These are phyloP conservation scores for Conger conger DNA, from an alignment of 2,113 vertebrate species.

Conservation along the genomic window DNA sequence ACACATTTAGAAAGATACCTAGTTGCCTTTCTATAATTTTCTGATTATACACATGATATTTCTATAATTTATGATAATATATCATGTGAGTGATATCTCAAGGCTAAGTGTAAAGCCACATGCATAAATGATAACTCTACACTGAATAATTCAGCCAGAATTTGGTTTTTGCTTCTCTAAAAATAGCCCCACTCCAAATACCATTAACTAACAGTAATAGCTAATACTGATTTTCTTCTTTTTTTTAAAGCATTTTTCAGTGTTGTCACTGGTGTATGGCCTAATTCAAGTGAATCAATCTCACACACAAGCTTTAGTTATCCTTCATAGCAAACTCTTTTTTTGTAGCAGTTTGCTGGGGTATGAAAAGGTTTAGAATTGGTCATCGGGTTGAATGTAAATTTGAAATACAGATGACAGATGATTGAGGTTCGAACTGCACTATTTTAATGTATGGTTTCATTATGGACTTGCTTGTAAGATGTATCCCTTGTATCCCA, in stretches of 20 bases:
- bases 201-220: background rate
- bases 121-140: slow-evolving; percentile 19
- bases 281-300: slow-evolving; percentile 7
- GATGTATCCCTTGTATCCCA: no score
- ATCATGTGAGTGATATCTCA: slow-evolving; percentile 35
- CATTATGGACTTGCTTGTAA: no score
- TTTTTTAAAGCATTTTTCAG: background rate
- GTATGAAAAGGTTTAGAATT: no score
- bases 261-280: background rate
- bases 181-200: background rate
- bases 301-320: background rate
- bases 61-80: slow-evolving; percentile 47
- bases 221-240: no score
- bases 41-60: slow-evolving; percentile 2
- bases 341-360: background rate
- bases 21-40: background rate
- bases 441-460: no score
- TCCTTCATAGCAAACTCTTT: background rate
- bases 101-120: slow-evolving; percentile 18
- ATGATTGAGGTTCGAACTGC: no score
- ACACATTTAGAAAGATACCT: background rate
- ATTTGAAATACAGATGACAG: no score
- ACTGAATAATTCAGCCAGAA: slow-evolving; percentile 30
- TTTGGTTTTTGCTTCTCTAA: slow-evolving; percentile 1
- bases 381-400: no score